Percentiles rank a stretch among this genome's conserved stretches.
Conservation (phyloP, 1,140 invertebrate species). For the Melitaea cinxia region DNA sequence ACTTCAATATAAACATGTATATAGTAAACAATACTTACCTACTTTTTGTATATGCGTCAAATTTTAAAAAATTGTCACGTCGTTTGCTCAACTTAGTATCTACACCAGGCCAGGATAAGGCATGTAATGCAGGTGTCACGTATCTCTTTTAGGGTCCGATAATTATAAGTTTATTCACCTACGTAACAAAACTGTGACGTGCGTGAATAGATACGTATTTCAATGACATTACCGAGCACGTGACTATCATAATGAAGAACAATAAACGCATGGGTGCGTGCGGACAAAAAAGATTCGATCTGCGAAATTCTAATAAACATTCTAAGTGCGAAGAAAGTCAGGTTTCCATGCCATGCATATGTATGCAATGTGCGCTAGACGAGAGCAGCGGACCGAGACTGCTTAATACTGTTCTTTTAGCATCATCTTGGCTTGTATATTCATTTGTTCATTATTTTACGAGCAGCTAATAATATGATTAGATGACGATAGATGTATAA, state of each 20-base stretch:
- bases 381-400: constrained; percentile 54
- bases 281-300: constrained; percentile 60
- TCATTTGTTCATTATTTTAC: neutral
- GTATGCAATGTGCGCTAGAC: constrained; percentile 54
- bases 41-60: neutral
- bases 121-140: constrained; percentile 9
- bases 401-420: constrained; percentile 26
- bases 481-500: no score
- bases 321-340: constrained; percentile 72
- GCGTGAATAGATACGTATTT: constrained; percentile 23
- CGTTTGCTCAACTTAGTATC: neutral
- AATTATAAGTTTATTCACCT: constrained; percentile 14
- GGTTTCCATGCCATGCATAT: constrained; percentile 72
- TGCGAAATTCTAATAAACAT: constrained; percentile 66
- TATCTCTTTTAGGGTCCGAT: constrained; percentile 16
- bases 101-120: constrained; percentile 15
- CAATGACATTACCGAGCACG: constrained; percentile 25
- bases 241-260: constrained; percentile 35
- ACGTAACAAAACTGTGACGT: constrained; percentile 39
- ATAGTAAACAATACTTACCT: no score
- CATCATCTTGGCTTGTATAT: constrained; percentile 1
- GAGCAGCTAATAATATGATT: neutral
- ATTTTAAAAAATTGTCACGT: neutral
- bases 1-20: neutral
- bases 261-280: constrained; percentile 55